Evolutionary conservation across 2,888 invertebrate species (phyloP), one percentile per base, ranked within the genome.

Genomic region (Fabriciana adippe): DNA sequence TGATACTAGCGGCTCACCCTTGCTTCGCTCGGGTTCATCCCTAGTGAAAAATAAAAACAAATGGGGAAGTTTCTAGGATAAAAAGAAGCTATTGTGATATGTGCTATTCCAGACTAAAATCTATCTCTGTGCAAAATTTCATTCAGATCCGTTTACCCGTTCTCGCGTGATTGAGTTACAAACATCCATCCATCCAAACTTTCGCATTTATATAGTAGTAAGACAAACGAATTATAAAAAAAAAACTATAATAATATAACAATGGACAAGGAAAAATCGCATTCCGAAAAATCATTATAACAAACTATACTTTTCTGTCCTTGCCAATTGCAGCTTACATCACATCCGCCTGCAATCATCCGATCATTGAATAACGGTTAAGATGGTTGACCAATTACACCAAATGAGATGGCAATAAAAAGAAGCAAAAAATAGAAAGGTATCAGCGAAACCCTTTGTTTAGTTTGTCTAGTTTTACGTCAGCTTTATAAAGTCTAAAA

Each of bases 281-380:
- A 47, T 45, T 31, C 41, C 55, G 1, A 67, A 66, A 51, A 50
- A 59, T 50, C 21, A 21, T 41, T 18, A 16, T 18, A 16, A 50
- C n/a, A 21, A 6, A 45, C 60, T 31, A 53, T 51, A 57, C 18
- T 63, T 62, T 31, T 56, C 15, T 55, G 21, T 72, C 68, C 75
- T 73, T 72, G 63, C 68, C 74, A 74, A 75, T 74, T 68, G 70
- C 69, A 66, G 65, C 11, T 76, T 74, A 77, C 79, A 78, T 82
- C 81, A 82, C 76, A 61, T 86, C 86, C 86, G 85, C 74, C 72
- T 60, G 66, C 71, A 68, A 69, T 71, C 77, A 79, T 77, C 76
- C 21, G 61, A 35, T 57, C 62, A 70, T 63, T 66, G 63, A 63
- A 70, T 65, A 41, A 11, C 35, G 11, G 62, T 67, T 61, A 70